A percentile compares a stretch with the other conserved stretches of the same genome.
phyloP scores from a whole-genome alignment of 1,140 invertebrate species.

The Gryon sp. region DNA sequence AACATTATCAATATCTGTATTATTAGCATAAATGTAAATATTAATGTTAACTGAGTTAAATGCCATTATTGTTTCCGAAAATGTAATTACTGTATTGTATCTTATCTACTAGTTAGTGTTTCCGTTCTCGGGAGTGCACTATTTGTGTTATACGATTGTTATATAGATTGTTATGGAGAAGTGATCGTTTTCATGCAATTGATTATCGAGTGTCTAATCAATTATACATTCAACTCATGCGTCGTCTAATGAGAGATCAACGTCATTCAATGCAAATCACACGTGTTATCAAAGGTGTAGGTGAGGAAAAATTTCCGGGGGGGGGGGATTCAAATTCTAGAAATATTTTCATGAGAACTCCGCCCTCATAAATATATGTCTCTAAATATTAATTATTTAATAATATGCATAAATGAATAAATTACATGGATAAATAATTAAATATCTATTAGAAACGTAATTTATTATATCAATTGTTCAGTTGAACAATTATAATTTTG shows the following conservation, averaged over 20 bases:
- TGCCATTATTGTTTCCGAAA: not conserved
- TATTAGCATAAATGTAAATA: not conserved
- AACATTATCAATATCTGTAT: too few species aligned
- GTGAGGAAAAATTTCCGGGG: too few species aligned
- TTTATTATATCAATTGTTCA: too few species aligned
- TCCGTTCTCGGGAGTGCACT: not conserved
- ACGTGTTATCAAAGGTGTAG: too few species aligned
- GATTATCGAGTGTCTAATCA: slow-evolving; percentile 41
- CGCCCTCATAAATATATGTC: too few species aligned
- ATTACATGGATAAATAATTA: too few species aligned
- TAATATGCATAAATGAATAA: too few species aligned
- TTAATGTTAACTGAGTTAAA: not conserved
- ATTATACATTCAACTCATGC: slow-evolving; percentile 33
- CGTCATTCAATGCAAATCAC: slow-evolving; percentile 17
- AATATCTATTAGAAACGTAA: too few species aligned
- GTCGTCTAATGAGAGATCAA: slow-evolving; percentile 22
- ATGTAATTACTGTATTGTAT: slow-evolving; percentile 9
- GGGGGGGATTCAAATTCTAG: too few species aligned
- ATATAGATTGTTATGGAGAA: slow-evolving; percentile 18
- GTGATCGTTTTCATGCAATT: slow-evolving; percentile 32
- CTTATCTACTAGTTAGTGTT: slow-evolving; percentile 9
- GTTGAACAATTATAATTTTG: too few species aligned
- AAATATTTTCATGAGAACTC: too few species aligned
- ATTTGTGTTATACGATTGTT: slow-evolving; percentile 23
- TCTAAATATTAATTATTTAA: too few species aligned